Evolutionary conservation across 35 echinoderm and acorn worm genomes (phyloP), one percentile per base, ranked within the genome.

Genomic region (Acanthaster planci): DNA sequence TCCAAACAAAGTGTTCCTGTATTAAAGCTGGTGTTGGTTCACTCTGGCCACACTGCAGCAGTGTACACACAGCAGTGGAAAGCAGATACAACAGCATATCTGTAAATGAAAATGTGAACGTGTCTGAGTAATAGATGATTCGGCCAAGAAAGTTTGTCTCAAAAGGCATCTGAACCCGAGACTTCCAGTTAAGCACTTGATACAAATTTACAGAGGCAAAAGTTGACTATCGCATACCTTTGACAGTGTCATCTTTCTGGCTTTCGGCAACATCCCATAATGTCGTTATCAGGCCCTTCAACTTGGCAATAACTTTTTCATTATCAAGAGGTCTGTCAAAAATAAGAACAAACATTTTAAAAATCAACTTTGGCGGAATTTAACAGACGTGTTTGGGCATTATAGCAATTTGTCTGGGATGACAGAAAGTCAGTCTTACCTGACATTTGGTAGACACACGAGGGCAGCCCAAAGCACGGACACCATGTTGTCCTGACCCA

Each of bases 401-500:
- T n/a, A n/a, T n/a, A n/a, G n/a, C n/a, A n/a, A n/a, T n/a, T n/a
- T n/a, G n/a, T n/a, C n/a, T n/a, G n/a, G n/a, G n/a, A n/a, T n/a
- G n/a, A n/a, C n/a, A n/a, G n/a, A n/a, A n/a, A n/a, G n/a, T 0
- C 27, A n/a, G 19, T 40, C 80, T 8, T 81, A 95, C 93, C 77
- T 91, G 67, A 88, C 76, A 55, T 64, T 55, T 72, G 89, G 89
- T 19, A 95, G 50, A 78, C 89, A 95, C 5, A 76, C 40, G 0
- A 95, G 37, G 29, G 82, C 81, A 27, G 80, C 89, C 89, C 85
- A 91, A 5, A 91, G 27, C 35, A 38, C 55, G 7, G 60, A 51
- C 0, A 84, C 54, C 7, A 50, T 51, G 15, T 78, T 55, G 7
- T 84, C 88, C 42, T 84, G 72, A 15, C 21, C 47, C 38, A 85